A percentile compares a stretch with the other conserved stretches of the same genome.
phyloP scores from a whole-genome alignment of 2,888 invertebrate species.

The Tipula vernalis region DNA sequence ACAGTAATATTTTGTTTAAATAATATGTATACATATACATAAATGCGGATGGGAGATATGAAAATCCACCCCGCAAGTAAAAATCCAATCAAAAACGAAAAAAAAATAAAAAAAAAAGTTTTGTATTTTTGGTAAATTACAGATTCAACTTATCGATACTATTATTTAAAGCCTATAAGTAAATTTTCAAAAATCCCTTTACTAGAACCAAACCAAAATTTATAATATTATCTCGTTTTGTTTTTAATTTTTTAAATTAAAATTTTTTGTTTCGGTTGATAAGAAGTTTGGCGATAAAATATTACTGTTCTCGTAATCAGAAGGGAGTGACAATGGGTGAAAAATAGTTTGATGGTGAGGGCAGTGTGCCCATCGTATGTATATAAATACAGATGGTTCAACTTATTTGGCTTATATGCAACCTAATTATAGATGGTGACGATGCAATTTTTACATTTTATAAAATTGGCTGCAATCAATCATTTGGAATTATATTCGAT shows the following conservation, averaged over 20 bases:
- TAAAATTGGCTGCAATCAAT: not conserved
- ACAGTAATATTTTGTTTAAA: constrained; percentile 4
- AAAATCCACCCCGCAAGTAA: constrained; percentile 4
- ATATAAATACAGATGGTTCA: not conserved
- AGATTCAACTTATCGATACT: not conserved
- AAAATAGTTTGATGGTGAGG: not conserved
- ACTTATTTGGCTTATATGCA: not conserved
- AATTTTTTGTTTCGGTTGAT: not conserved
- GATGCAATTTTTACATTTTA: not conserved
- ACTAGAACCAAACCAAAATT: not conserved
- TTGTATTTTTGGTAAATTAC: not conserved
- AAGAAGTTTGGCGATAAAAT: not conserved
- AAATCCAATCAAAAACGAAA: not conserved
- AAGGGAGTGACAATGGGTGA: not conserved
- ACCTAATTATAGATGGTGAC: not conserved
- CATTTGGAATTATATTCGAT: not conserved
- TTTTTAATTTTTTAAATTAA: not conserved
- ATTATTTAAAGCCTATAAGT: not conserved
- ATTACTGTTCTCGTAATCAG: not conserved
- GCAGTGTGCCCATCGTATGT: not conserved
- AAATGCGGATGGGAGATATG: not conserved
- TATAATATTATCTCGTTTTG: not conserved
- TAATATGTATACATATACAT: not conserved
- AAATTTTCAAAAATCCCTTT: not conserved
- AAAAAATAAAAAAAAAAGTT: not conserved